A percentile compares a stretch with the other conserved stretches of the same genome.
phyloP scores from a whole-genome alignment of 92 coral and sea anemone genomes.

The Zoanthus sociatus region DNA sequence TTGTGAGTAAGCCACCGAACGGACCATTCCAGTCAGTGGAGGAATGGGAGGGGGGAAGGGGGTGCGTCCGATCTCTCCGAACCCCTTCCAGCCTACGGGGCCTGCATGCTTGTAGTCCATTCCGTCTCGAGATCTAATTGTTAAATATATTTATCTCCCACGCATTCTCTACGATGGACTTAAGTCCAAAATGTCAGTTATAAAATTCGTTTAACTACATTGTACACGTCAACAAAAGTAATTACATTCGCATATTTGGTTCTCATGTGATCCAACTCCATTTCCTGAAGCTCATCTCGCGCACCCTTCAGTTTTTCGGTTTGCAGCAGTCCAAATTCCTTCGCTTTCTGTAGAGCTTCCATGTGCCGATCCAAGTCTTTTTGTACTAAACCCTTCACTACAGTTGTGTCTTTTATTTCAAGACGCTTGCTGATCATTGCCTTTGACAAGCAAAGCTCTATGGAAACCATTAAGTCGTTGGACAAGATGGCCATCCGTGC shows the following conservation, averaged over 20 bases:
- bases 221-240: not conserved
- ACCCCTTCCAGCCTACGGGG: too few species aligned
- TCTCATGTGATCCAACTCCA: slow-evolving; percentile 69
- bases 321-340: slow-evolving; percentile 70
- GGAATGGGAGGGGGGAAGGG: too few species aligned
- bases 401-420: slow-evolving; percentile 78
- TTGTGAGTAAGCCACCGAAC: too few species aligned
- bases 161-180: too few species aligned
- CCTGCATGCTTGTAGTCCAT: too few species aligned
- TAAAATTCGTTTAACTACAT: too few species aligned
- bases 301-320: slow-evolving; percentile 71
- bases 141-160: too few species aligned
- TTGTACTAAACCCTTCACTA: slow-evolving; percentile 44
- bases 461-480: slow-evolving; percentile 86
- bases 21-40: too few species aligned
- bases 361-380: slow-evolving; percentile 66
- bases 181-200: too few species aligned
- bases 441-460: slow-evolving; percentile 88
- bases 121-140: too few species aligned
- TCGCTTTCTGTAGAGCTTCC: slow-evolving; percentile 68
- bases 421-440: slow-evolving; percentile 88
- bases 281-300: slow-evolving; percentile 66
- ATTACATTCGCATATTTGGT: slow-evolving; percentile 78
- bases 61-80: too few species aligned
- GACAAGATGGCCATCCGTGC: slow-evolving; percentile 93